Evolutionary conservation across 2,113 vertebrate genomes (phyloP).

Genomic region (Montifringilla adamsi): DNA sequence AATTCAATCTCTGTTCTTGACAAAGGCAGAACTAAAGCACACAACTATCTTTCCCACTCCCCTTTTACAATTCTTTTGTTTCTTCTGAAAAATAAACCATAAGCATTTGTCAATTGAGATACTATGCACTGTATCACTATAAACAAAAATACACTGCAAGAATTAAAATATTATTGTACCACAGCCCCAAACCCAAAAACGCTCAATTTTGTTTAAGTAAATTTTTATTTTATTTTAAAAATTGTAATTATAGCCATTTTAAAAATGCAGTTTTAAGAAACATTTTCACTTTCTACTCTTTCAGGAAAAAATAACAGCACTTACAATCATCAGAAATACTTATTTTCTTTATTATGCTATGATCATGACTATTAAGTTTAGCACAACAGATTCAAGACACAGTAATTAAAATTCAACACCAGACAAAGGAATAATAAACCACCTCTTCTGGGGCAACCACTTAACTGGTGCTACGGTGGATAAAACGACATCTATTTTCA

Average conservation of each 20-base stretch:
- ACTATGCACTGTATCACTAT: neutral
- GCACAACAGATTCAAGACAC: neutral
- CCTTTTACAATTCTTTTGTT: neutral
- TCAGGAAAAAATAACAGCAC: neutral
- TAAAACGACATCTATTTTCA: neutral
- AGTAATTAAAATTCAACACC: neutral
- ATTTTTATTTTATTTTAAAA: neutral
- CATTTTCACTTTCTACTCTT: neutral
- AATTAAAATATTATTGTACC: neutral
- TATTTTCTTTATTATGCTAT: neutral
- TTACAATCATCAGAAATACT: neutral
- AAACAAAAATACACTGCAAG: neutral
- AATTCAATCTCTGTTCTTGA: neutral
- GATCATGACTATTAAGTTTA: neutral
- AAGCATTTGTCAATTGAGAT: neutral
- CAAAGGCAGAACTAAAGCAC: neutral
- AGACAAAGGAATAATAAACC: neutral
- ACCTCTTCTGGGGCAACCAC: neutral
- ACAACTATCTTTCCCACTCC: neutral
- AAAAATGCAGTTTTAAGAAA: neutral
- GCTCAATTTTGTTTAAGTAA: neutral
- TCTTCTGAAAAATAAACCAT: neutral
- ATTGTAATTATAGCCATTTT: neutral
- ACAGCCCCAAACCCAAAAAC: rapidly evolving
- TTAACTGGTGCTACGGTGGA: neutral